These are phyloP conservation scores for Microcebus murinus DNA, from an alignment of 2,113 vertebrate species.

Conservation along the genomic window DNA sequence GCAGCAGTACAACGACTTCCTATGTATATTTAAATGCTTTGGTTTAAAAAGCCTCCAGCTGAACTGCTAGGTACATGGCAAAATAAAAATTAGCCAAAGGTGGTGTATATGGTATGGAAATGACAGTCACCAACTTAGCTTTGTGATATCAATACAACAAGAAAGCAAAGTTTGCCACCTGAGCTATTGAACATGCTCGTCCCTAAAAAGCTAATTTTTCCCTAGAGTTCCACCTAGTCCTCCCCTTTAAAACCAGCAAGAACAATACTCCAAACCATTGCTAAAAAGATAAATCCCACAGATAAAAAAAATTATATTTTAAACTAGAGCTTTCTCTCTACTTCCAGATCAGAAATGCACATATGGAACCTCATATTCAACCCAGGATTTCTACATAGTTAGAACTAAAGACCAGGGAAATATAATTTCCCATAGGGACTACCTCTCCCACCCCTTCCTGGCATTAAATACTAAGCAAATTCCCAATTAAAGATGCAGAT, in stretches of 20 bases:
- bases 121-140: background rate
- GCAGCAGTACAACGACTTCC: conserved; percentile 45
- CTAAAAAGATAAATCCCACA: conserved; percentile 28
- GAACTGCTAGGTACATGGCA: conserved; percentile 14
- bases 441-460: conserved; percentile 5
- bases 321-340: background rate
- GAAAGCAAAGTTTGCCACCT: conserved; percentile 15
- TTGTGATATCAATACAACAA: background rate
- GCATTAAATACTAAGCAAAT: conserved; percentile 35
- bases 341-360: conserved; percentile 38
- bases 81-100: conserved; percentile 29
- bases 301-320: conserved; percentile 39
- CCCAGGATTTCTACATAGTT: conserved; percentile 4
- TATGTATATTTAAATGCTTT: conserved; percentile 57
- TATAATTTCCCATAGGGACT: background rate
- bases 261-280: background rate
- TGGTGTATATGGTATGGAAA: background rate
- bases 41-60: conserved; percentile 50
- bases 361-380: background rate
- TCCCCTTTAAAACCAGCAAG: conserved; percentile 40
- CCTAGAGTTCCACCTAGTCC: background rate
- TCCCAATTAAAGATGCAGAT: conserved; percentile 36
- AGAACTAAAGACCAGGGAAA: conserved; percentile 24
- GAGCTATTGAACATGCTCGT: conserved; percentile 26
- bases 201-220: background rate